A percentile compares a stretch with the other conserved stretches of the same genome.
Evolutionary conservation across 2,113 vertebrate genomes (phyloP).

Genomic region (Dolichallabes microphthalmus): DNA sequence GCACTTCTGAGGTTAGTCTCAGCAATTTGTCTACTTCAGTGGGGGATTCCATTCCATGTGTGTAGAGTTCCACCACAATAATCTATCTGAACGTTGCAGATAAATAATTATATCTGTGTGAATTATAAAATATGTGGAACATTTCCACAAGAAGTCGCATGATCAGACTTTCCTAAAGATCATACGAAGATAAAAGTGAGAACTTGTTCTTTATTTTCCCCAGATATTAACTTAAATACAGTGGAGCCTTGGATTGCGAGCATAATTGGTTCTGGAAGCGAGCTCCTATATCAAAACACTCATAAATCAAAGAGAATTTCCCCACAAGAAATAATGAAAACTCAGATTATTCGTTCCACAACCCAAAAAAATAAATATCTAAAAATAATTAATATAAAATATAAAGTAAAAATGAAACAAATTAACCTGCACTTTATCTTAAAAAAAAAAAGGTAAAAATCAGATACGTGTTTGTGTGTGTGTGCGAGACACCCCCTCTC

Average conservation of each 20-base stretch:
- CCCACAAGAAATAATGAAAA: no score
- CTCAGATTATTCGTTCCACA: no score
- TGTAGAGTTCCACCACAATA: background rate
- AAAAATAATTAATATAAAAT: no score
- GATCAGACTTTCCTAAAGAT: background rate
- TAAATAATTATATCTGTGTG: background rate
- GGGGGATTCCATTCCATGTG: background rate
- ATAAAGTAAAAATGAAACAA: no score
- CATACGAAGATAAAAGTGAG: background rate
- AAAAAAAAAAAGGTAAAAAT: no score
- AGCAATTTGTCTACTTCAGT: background rate
- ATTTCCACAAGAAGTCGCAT: background rate
- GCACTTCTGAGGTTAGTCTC: slow-evolving; percentile 68
- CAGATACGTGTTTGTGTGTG: no score
- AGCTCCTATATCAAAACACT: no score
- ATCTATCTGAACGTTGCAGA: background rate
- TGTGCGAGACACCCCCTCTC: no score
- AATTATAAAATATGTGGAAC: background rate
- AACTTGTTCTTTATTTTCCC: background rate
- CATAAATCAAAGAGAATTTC: no score
- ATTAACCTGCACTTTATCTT: no score
- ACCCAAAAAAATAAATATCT: no score
- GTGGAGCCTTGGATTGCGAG: background rate
- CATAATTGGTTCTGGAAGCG: background rate
- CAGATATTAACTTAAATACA: background rate